A percentile compares a stretch with the other conserved stretches of the same genome.
Conservation (phyloP, 2,888 invertebrate genomes). For the Himalopsyche anomala region DNA sequence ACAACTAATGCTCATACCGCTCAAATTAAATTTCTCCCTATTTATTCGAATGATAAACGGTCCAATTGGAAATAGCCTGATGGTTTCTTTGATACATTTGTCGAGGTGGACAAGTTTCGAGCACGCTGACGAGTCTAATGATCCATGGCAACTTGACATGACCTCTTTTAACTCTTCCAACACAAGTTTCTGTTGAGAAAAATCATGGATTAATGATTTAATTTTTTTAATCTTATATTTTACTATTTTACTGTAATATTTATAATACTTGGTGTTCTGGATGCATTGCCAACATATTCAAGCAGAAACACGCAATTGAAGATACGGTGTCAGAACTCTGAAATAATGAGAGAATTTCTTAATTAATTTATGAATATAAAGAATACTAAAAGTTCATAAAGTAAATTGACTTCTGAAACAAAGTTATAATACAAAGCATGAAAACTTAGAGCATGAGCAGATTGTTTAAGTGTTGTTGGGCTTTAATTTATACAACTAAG, state of each 20-base stretch:
- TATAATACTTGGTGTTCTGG: conserved; percentile 52
- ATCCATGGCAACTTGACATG: conserved; percentile 16
- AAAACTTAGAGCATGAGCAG: too few species aligned
- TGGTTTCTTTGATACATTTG: conserved; percentile 9
- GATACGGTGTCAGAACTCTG: conserved; percentile 58
- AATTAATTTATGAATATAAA: too few species aligned
- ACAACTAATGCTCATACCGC: not conserved
- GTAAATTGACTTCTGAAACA: too few species aligned
- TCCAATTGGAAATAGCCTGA: not conserved
- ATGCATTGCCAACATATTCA: conserved; percentile 57
- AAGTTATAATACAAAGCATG: too few species aligned
- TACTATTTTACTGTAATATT: too few species aligned
- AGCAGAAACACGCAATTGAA: conserved; percentile 48
- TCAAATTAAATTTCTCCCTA: not conserved
- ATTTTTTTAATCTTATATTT: too few species aligned
- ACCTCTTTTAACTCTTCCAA: not conserved
- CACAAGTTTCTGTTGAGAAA: not conserved
- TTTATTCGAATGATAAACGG: not conserved
- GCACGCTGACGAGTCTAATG: not conserved
- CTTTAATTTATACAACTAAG: too few species aligned
- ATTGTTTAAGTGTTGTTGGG: too few species aligned
- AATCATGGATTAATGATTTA: too few species aligned
- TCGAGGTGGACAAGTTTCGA: conserved; percentile 13
- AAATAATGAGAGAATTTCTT: conserved; percentile 14
- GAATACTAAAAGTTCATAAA: too few species aligned